Evolutionary conservation across 1,140 invertebrate genomes (phyloP).

Genomic region (Ladona fulva): DNA sequence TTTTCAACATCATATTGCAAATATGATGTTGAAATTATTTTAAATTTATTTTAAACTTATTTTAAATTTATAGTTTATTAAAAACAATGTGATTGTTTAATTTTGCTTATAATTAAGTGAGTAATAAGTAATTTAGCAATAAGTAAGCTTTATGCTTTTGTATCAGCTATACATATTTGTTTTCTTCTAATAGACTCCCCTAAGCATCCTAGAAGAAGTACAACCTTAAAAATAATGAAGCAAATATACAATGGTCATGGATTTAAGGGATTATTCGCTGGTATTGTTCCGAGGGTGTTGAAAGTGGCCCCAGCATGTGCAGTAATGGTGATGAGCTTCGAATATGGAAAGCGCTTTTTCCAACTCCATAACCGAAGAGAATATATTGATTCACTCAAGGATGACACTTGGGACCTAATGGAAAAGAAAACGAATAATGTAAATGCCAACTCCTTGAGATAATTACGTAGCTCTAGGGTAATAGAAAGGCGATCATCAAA

Average conservation of each 20-base stretch:
- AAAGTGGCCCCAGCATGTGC: conserved; percentile 96
- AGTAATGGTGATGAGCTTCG: conserved; percentile 96
- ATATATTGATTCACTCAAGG: not conserved
- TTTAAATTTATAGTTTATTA: too few species aligned
- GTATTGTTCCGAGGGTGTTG: conserved; percentile 73
- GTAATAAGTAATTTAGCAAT: too few species aligned
- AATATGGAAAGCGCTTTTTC: conserved; percentile 88
- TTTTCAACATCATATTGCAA: too few species aligned
- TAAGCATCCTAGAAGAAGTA: not conserved
- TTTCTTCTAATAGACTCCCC: conserved; percentile 22
- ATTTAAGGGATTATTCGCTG: conserved; percentile 64
- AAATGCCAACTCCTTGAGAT: too few species aligned
- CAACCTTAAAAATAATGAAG: conserved; percentile 26
- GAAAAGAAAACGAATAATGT: too few species aligned
- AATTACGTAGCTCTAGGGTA: too few species aligned
- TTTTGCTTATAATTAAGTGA: too few species aligned
- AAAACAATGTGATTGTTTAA: too few species aligned
- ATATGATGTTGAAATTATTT: too few species aligned
- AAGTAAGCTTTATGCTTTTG: not conserved
- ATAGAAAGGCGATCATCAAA: too few species aligned
- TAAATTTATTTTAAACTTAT: too few species aligned
- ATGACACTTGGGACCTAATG: too few species aligned
- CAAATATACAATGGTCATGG: conserved; percentile 62
- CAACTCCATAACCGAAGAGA: conserved; percentile 33
- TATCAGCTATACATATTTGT: not conserved